Evolutionary conservation across 2,113 vertebrate genomes (phyloP).

Genomic region (Pundamilia nyererei): DNA sequence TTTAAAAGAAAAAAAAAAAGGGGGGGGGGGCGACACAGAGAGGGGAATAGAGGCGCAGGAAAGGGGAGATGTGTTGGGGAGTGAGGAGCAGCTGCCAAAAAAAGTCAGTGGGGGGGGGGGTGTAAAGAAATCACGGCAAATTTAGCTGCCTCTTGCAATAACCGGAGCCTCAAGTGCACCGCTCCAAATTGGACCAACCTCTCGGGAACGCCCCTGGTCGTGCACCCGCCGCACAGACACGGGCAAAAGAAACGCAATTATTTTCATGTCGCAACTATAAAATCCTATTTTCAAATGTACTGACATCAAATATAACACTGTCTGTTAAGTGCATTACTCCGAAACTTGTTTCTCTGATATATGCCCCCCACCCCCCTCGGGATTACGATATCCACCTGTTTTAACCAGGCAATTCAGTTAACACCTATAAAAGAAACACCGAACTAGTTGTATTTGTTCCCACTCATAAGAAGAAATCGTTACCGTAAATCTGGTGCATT

Average conservation of each 20-base stretch:
- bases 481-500: conserved; percentile 56
- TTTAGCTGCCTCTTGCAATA: conserved; percentile 35
- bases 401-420: neutral
- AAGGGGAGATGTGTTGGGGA: no score
- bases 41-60: no score
- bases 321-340: neutral
- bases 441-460: neutral
- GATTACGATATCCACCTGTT: conserved; percentile 21
- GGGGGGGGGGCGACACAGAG: no score
- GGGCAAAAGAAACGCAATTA: conserved; percentile 43
- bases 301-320: neutral
- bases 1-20: neutral
- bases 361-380: neutral
- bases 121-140: neutral
- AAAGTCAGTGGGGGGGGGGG: neutral
- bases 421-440: neutral
- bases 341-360: neutral
- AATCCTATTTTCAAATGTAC: conserved; percentile 4
- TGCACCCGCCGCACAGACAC: conserved; percentile 58
- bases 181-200: conserved; percentile 59
- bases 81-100: no score
- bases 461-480: conserved; percentile 5
- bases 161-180: conserved; percentile 49
- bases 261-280: conserved; percentile 64
- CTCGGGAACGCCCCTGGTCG: conserved; percentile 70